phyloP scores from a whole-genome alignment of 2,113 vertebrate species.

The Cephalopholis sonnerati region DNA sequence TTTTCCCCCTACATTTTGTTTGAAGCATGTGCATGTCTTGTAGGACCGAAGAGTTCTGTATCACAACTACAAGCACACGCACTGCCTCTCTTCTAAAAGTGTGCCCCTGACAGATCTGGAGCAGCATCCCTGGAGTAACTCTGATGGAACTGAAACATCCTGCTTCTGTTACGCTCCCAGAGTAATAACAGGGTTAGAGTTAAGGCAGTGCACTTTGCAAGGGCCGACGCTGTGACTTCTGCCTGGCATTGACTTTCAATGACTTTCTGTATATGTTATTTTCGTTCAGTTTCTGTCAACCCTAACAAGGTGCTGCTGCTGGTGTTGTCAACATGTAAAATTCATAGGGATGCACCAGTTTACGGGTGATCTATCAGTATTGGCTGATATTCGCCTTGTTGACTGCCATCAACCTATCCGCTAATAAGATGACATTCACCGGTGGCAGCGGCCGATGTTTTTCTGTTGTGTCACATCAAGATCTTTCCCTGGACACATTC shows the following conservation, averaged over 20 bases:
- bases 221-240: background rate
- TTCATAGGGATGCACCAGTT: no score
- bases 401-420: no score
- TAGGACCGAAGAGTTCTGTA: background rate
- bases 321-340: background rate
- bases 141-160: constrained; percentile 50
- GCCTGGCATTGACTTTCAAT: background rate
- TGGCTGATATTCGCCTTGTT: no score
- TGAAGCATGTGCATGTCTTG: background rate
- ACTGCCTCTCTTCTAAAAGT: constrained; percentile 19
- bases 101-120: constrained; percentile 56
- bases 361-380: no score
- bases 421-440: no score
- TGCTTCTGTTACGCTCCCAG: background rate
- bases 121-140: constrained; percentile 49
- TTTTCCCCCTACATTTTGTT: background rate
- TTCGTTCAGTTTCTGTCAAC: background rate
- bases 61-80: constrained; percentile 17
- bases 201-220: background rate
- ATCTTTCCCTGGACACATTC: no score
- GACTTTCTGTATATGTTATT: background rate
- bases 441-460: no score
- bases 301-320: constrained; percentile 3
- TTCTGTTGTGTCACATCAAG: no score
- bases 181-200: constrained; percentile 16